These are phyloP conservation scores for Eledona agricola DNA, from an alignment of 2,888 invertebrate genomes.

Conservation along the genomic window DNA sequence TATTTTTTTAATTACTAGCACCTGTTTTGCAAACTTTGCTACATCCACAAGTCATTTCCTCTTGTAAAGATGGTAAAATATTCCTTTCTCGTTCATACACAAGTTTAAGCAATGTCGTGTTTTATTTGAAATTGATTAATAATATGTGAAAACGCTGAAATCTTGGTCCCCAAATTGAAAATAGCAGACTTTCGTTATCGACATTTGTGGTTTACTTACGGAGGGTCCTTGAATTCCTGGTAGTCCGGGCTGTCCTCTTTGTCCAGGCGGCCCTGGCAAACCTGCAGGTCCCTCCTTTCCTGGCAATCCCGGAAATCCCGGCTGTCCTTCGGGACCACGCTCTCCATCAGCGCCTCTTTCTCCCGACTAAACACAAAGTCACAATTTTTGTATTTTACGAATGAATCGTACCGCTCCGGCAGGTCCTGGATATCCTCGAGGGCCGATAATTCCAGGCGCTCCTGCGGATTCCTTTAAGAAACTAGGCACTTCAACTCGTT, in stretches of 20 bases:
- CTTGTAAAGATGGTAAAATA: slow-evolving; percentile 5
- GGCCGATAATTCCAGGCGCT: slow-evolving; percentile 63
- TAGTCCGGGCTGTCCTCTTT: slow-evolving; percentile 69
- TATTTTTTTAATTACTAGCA: no score
- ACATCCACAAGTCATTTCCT: no score
- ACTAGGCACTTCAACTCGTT: slow-evolving; percentile 54
- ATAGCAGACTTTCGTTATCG: no score
- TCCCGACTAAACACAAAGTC: slow-evolving; percentile 62
- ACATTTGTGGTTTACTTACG: no score
- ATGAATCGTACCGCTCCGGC: slow-evolving; percentile 64
- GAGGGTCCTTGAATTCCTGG: slow-evolving; percentile 69
- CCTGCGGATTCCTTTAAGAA: no score
- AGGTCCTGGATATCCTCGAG: slow-evolving; percentile 67
- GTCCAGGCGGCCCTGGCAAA: slow-evolving; percentile 67
- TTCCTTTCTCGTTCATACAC: no score
- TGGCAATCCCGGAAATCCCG: slow-evolving; percentile 68
- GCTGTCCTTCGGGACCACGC: slow-evolving; percentile 66
- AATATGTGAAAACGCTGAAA: no score
- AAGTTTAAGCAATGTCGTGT: no score
- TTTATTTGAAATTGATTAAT: no score
- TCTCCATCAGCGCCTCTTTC: slow-evolving; percentile 68
- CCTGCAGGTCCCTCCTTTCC: slow-evolving; percentile 69
- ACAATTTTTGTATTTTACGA: not conserved
- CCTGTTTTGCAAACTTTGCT: no score
- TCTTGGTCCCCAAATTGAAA: no score